These are phyloP conservation scores for Stenopsyche tienmushanensis DNA, from an alignment of 1,140 invertebrate genomes.

Conservation along the genomic window DNA sequence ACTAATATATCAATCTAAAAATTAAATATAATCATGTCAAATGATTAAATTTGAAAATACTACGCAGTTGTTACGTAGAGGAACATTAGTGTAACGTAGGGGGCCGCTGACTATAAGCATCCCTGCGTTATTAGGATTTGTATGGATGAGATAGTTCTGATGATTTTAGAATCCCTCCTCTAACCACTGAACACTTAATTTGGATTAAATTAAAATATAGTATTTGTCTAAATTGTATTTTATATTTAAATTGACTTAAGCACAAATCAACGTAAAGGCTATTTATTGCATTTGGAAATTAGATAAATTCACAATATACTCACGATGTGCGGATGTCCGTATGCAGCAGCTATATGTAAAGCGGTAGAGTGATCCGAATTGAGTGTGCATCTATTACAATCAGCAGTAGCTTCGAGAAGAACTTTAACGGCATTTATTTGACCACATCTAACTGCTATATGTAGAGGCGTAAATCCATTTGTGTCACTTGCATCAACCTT, in stretches of 20 bases:
- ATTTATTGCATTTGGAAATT: too few relatives aligned
- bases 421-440: slow-evolving; percentile 20
- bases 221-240: too few relatives aligned
- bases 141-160: too few relatives aligned
- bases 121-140: too few relatives aligned
- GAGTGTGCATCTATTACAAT: slow-evolving; percentile 24
- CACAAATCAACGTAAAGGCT: too few relatives aligned
- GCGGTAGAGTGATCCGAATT: slow-evolving; percentile 26
- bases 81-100: neutral
- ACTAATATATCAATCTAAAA: slow-evolving; percentile 37
- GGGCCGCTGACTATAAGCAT: too few relatives aligned
- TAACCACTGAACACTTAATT: too few relatives aligned
- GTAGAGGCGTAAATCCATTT: slow-evolving; percentile 34
- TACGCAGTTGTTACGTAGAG: neutral
- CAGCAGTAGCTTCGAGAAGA: slow-evolving; percentile 25
- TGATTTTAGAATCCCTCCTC: too few relatives aligned
- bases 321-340: slow-evolving; percentile 32
- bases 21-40: neutral
- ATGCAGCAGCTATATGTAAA: slow-evolving; percentile 36
- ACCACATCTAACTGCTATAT: slow-evolving; percentile 34
- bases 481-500: slow-evolving; percentile 31
- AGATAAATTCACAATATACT: too few relatives aligned
- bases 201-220: too few relatives aligned
- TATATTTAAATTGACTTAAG: too few relatives aligned
- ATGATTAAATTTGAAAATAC: neutral